A percentile compares a stretch with the other conserved stretches of the same genome.
Evolutionary conservation across 2,797 vertebrate genomes (phyloP).

Genomic region (Allobates femoralis): DNA sequence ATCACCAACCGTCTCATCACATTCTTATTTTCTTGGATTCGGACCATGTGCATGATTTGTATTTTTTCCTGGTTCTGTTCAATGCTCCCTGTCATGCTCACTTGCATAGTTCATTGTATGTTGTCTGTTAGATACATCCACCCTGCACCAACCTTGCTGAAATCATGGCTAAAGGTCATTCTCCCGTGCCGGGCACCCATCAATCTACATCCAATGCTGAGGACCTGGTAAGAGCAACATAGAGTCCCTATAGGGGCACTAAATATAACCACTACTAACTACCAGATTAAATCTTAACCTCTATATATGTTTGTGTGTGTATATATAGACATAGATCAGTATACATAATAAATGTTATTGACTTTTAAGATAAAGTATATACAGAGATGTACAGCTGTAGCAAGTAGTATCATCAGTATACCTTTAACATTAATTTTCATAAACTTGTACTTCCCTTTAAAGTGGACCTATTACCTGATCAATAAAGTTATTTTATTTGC

Average conservation of each 20-base stretch:
- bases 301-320: constrained; percentile 18
- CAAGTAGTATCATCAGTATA: too few species aligned
- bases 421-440: too few species aligned
- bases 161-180: constrained; percentile 83
- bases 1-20: neutral
- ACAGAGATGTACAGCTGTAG: neutral
- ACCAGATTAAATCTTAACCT: neutral
- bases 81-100: constrained; percentile 74
- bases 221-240: constrained; percentile 85
- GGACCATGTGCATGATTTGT: neutral
- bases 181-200: constrained; percentile 76
- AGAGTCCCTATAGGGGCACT: constrained; percentile 57
- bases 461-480: too few species aligned
- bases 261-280: neutral
- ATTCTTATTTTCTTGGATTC: neutral
- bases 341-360: neutral
- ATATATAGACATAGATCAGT: neutral
- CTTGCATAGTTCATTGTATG: constrained; percentile 81
- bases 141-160: constrained; percentile 80
- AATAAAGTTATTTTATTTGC: too few species aligned
- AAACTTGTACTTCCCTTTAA: too few species aligned
- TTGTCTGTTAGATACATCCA: constrained; percentile 85
- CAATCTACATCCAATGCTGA: constrained; percentile 87
- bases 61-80: constrained; percentile 63
- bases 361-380: neutral